Evolutionary conservation across 35 echinoderm and acorn worm species (phyloP).

Genomic region (Apostichopus californicus): DNA sequence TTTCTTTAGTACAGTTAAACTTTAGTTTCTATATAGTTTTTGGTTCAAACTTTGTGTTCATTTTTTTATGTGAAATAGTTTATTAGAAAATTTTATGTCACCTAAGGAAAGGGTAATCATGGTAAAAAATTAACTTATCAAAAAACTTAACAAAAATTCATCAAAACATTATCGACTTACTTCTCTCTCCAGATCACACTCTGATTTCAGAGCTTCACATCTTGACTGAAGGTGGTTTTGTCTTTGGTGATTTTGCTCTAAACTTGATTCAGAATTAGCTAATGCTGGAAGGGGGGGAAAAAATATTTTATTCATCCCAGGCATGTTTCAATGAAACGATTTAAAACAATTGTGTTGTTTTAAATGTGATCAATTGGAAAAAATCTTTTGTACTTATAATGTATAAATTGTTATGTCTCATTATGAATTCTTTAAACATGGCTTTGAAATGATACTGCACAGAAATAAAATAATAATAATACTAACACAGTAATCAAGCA

Average conservation of each 20-base stretch:
- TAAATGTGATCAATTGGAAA: background rate
- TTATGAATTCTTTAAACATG: background rate
- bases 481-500: no score
- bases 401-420: background rate
- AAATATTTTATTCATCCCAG: background rate
- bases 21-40: no score
- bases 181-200: conserved; percentile 18
- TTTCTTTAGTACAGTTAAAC: no score
- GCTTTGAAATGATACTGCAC: background rate
- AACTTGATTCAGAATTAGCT: background rate
- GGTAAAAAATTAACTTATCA: no score
- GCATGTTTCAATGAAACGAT: background rate
- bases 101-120: no score
- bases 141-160: no score
- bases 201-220: conserved; percentile 36
- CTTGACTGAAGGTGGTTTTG: conserved; percentile 3
- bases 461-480: no score
- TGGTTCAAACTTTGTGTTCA: no score
- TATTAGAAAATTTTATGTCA: no score
- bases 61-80: no score
- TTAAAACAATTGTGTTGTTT: background rate
- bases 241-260: conserved; percentile 10
- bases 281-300: background rate
- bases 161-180: background rate
- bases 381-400: background rate